These are phyloP conservation scores for Anisognathus igniventris DNA, from an alignment of 2,797 vertebrate species.

Conservation along the genomic window DNA sequence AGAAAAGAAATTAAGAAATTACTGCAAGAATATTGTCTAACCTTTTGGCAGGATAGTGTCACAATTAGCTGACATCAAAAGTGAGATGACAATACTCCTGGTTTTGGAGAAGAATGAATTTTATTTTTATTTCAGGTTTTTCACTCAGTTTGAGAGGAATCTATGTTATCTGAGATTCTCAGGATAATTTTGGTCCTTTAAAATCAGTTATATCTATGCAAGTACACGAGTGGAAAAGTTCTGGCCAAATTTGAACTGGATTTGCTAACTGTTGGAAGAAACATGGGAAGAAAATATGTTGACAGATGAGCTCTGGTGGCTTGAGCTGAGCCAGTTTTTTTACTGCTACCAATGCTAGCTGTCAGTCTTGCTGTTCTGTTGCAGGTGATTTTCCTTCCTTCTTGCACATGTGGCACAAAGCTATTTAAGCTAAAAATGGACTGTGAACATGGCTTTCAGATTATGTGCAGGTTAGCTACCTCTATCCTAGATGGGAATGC, in stretches of 20 bases:
- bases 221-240: not conserved
- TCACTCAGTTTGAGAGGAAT: not conserved
- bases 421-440: not conserved
- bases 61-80: not conserved
- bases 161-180: not conserved
- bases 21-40: not conserved
- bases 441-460: not conserved
- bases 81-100: not conserved
- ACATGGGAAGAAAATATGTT: not conserved
- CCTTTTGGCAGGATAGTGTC: not conserved
- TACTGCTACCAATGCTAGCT: not conserved
- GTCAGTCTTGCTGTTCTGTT: not conserved
- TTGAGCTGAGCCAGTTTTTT: not conserved
- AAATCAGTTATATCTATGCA: not conserved
- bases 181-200: not conserved
- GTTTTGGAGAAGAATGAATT: not conserved
- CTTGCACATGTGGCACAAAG: not conserved
- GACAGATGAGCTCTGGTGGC: not conserved
- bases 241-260: not conserved
- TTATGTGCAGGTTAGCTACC: not conserved
- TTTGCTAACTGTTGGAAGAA: not conserved
- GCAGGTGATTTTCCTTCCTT: slow-evolving; percentile 8
- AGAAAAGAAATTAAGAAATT: not conserved
- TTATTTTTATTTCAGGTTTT: not conserved
- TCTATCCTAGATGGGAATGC: not conserved